Evolutionary conservation across 2,888 invertebrate species (phyloP), one percentile per base, ranked within the genome.

Genomic region (Pandemis heparana): DNA sequence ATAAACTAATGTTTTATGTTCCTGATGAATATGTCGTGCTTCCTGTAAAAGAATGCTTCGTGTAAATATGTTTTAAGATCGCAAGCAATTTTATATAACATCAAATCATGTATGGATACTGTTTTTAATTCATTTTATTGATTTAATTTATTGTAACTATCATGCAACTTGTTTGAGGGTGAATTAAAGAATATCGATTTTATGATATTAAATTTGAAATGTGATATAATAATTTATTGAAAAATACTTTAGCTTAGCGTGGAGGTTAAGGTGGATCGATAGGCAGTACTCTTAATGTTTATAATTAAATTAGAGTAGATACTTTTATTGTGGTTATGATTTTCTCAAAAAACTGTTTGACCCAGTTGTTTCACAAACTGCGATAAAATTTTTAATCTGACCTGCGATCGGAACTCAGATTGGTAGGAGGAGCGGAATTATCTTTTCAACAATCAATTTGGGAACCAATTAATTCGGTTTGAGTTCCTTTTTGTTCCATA

Each of bases 221-320:
- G 72, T 72, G 72, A 72, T 72, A 72, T 46, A 53, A 59, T 41
- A 43, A 41, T 18, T 62, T 23, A 23, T 56, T 56, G 23, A 23
- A 18, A 10, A 51, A 7, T 8, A 16, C 12, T 46, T 12, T 51
- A 16, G 23, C 56, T 56, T 56, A 23, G 23, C 18, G 12, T 23
- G 23, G 56, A 23, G 56, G 56, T 23, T 56, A 23, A 56, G 56
- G 23, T 18, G 18, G 12, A 18, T 16, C 23, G 56, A 18, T 16
- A 56, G 56, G 12, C 23, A 23, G 56, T 56, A 53, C 18, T 53
- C 8, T 18, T 18, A 18, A 8, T 18, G 18, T 53, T 16, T 16
- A 7, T 53, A 46, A 10, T 9, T 46, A 14, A 53, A 53, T 53
- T 43, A 43, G 43, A 43, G 12, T 43, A 10, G 4, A 1, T 9